A percentile compares a stretch with the other conserved stretches of the same genome.
These are phyloP conservation scores for Diceros bicornis DNA, from an alignment of 2,797 vertebrate genomes.

Conservation along the genomic window DNA sequence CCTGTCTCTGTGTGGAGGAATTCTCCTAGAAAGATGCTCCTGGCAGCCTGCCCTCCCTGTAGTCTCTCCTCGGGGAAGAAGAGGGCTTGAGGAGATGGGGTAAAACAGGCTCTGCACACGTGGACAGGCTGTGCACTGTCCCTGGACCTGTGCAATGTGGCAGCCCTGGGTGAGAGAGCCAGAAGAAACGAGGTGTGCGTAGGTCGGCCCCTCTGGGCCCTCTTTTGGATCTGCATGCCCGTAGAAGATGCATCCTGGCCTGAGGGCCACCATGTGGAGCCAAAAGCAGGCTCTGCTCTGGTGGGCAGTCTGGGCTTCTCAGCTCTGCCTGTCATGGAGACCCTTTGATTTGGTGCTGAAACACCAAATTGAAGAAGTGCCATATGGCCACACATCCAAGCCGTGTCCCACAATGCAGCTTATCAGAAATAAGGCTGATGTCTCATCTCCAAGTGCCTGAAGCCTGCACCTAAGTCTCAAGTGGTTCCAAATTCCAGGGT, in stretches of 20 bases:
- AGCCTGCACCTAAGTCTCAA: neutral
- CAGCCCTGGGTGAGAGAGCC: neutral
- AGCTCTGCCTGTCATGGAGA: neutral
- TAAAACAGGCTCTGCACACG: fast-evolving
- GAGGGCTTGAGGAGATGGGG: neutral
- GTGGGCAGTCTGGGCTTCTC: neutral
- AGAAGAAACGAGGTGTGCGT: fast-evolving
- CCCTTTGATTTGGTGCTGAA: too few relatives aligned
- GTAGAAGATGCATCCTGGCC: neutral
- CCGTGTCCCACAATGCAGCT: neutral
- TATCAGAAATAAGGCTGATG: neutral
- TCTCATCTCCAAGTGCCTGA: neutral
- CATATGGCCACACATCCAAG: neutral
- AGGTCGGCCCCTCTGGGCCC: neutral
- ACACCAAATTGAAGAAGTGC: neutral
- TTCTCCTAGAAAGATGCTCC: neutral
- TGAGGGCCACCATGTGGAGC: fast-evolving
- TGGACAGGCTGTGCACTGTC: fast-evolving
- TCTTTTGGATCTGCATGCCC: neutral
- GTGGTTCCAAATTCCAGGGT: neutral
- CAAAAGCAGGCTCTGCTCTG: neutral
- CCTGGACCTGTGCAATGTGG: neutral
- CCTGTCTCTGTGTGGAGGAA: fast-evolving
- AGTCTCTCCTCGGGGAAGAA: fast-evolving
- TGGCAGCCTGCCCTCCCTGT: neutral